These are phyloP conservation scores for Heteromyza rotundicornis DNA, from an alignment of 2,888 invertebrate genomes.

Conservation along the genomic window DNA sequence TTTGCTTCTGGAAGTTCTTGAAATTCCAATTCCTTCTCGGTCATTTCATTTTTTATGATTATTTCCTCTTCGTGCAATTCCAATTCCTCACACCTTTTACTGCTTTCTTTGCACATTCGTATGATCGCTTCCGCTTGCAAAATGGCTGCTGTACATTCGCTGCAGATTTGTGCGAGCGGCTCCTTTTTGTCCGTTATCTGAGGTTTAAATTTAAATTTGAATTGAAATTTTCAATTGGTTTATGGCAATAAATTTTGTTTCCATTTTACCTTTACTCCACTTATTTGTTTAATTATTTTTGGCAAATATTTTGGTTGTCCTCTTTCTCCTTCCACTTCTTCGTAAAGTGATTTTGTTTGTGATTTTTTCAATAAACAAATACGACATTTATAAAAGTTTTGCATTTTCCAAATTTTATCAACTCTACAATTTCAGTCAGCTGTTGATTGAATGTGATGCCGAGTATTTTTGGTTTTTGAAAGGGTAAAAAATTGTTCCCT, in stretches of 20 bases:
- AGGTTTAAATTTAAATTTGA: not conserved
- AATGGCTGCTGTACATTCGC: slow-evolving; percentile 8
- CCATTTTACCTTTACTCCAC: slow-evolving; percentile 17
- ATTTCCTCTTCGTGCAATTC: not conserved
- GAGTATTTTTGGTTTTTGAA: too few relatives aligned
- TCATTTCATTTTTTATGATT: not conserved
- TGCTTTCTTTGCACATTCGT: slow-evolving; percentile 5
- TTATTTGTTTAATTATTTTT: slow-evolving; percentile 11
- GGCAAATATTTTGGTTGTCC: slow-evolving; percentile 11
- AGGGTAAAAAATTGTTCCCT: too few relatives aligned
- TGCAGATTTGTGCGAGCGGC: slow-evolving; percentile 7
- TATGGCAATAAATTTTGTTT: not conserved
- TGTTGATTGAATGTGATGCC: too few relatives aligned
- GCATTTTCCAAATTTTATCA: too few relatives aligned
- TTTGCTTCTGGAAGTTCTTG: too few relatives aligned
- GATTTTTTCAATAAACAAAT: slow-evolving; percentile 7
- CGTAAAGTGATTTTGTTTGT: slow-evolving; percentile 7
- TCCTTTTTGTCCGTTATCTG: slow-evolving; percentile 6
- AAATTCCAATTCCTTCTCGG: not conserved
- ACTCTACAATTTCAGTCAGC: not conserved
- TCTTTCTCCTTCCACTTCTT: slow-evolving; percentile 8
- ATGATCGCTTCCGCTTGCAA: slow-evolving; percentile 17
- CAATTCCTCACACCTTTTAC: not conserved
- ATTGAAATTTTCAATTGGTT: too few relatives aligned
- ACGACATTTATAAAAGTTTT: slow-evolving; percentile 2